Base-by-base conservation (phyloP, 2,888 invertebrate species). In the Watsonalla cultraria region DNA sequence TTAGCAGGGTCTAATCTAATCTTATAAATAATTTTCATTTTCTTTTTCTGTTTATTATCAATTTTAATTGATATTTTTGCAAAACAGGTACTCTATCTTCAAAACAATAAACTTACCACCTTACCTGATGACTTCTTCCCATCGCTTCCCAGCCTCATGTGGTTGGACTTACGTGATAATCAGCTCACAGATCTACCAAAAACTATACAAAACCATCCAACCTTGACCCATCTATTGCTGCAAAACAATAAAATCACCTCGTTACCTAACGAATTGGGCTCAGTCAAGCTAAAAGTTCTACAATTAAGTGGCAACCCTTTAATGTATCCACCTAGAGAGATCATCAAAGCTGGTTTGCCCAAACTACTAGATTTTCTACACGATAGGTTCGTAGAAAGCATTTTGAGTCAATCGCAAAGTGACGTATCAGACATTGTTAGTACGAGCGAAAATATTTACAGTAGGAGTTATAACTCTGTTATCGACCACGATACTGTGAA, bases 101-200 rank as follows among this genome's bases (percentile, higher is more conserved):
- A 90, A 69, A 91, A 92, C 50, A 95, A 94, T 70, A 75, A 80
- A 49, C 76, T 95, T 2, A 74, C 69, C 52, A 67, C 70, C 45
- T 71, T 95, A 47, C 93, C 94, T 0, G 89, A 92, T 2, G 89
- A 93, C 62, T 83, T 95, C 52, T 95, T 95, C 66, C 76, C 80
- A 14, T 80, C 78, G 45, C 75, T 94, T 13, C 90, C 88, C 7
- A 82, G 80, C 66, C 83, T 95, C 1, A 91, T 90, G 73, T 95
- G 94, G 92, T 75, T 95, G 7, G 95, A 95, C 71, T 68, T 94
- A 7, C 87, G 95, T 64, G 91, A 93, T 58, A 95, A 95, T 73
- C 70, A 84, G 53, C 70, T 95, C 8, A 81, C 72, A 5, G 79
- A 76, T 11, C 76, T 95, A 52, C 94, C 95, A 1, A 77, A 69